These are phyloP conservation scores for Masnerella sp. DNA, from an alignment of 2,888 invertebrate species.

Conservation along the genomic window DNA sequence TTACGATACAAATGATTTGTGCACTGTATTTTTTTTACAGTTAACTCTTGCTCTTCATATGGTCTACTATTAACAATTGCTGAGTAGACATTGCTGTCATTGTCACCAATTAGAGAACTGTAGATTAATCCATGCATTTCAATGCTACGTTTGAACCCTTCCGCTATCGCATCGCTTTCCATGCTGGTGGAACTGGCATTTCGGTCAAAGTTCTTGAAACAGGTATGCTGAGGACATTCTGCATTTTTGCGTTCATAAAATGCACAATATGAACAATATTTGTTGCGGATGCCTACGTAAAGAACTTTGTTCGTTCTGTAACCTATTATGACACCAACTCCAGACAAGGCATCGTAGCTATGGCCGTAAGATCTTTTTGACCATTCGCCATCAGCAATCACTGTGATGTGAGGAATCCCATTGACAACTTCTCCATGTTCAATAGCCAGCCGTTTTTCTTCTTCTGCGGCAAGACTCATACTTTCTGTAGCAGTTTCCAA, in stretches of 20 bases:
- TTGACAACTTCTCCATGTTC: constrained; percentile 25
- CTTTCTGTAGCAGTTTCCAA: not conserved
- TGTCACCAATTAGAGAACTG: constrained; percentile 53
- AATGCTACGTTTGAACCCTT: constrained; percentile 54
- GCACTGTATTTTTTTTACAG: constrained; percentile 24
- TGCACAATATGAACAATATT: constrained; percentile 35
- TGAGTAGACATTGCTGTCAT: constrained; percentile 70
- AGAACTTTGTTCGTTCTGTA: constrained; percentile 60
- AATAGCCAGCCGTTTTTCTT: constrained; percentile 41
- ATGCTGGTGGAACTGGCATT: too few species aligned
- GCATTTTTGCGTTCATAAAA: constrained; percentile 17
- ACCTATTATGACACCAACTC: constrained; percentile 43
- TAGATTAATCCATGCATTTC: constrained; percentile 54
- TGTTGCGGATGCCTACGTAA: constrained; percentile 52
- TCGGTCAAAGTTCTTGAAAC: constrained; percentile 65
- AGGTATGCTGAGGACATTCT: constrained; percentile 23
- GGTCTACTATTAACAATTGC: constrained; percentile 62
- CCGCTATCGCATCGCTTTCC: too few species aligned
- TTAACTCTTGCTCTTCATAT: constrained; percentile 54
- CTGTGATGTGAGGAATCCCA: constrained; percentile 2
- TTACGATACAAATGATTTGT: constrained; percentile 20
- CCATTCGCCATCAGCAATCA: constrained; percentile 35
- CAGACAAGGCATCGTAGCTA: constrained; percentile 41
- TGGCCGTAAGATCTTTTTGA: constrained; percentile 46
- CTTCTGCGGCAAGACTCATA: constrained; percentile 3